phyloP scores from a whole-genome alignment of 2,797 vertebrate species.

The Cynopterus sphinx region DNA sequence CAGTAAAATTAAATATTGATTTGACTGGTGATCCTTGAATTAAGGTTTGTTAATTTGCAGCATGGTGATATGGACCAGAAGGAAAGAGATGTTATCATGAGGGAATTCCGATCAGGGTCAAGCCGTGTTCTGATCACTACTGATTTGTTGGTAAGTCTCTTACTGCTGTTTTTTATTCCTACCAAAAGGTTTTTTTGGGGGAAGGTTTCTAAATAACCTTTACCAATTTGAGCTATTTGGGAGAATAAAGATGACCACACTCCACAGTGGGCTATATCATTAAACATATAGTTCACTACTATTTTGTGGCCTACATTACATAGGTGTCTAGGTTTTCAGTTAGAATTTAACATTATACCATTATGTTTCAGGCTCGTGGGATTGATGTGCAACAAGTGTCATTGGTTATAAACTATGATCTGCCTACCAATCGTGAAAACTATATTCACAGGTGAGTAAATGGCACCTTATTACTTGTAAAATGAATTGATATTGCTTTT shows the following conservation, averaged over 20 bases:
- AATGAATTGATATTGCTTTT: constrained; percentile 18
- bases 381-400: constrained; percentile 99
- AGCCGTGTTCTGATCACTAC: constrained; percentile 98
- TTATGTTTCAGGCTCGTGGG: constrained; percentile 92
- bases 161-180: rapidly evolving
- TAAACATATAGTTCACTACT: constrained; percentile 86
- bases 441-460: constrained; percentile 97
- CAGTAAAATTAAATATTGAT: not conserved
- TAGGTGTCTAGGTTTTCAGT: not conserved
- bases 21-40: constrained; percentile 23
- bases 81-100: constrained; percentile 98
- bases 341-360: not conserved
- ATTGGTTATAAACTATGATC: constrained; percentile 98
- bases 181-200: constrained; percentile 82
- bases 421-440: constrained; percentile 99
- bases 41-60: constrained; percentile 80
- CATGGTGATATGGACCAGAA: constrained; percentile 99
- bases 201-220: constrained; percentile 83
- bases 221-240: constrained; percentile 85
- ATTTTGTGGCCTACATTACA: constrained; percentile 82
- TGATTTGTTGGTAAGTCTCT: constrained; percentile 94
- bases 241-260: constrained; percentile 86
- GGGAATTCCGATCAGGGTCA: constrained; percentile 97
- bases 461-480: not conserved
- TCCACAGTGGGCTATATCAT: constrained; percentile 88